phyloP scores from a whole-genome alignment of 1,140 invertebrate species.

The Ridgeia piscesae region DNA sequence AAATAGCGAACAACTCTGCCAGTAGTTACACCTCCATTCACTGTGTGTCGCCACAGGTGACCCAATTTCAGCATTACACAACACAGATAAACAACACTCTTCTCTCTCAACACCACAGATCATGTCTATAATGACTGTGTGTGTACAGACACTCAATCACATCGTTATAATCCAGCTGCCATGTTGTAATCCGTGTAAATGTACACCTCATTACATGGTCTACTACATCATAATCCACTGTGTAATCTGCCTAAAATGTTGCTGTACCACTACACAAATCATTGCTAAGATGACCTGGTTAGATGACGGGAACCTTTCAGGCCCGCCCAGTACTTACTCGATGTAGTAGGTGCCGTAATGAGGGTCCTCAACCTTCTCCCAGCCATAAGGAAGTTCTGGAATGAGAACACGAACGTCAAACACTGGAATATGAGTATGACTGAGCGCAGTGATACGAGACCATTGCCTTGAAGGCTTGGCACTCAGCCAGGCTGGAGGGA shows the following conservation, averaged over 20 bases:
- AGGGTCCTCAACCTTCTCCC: conserved; percentile 97
- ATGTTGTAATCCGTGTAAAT: neutral
- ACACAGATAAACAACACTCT: neutral
- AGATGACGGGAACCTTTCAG: neutral
- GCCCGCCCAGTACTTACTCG: conserved; percentile 75
- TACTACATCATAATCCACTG: neutral
- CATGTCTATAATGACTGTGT: neutral
- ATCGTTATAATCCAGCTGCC: neutral
- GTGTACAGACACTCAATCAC: neutral
- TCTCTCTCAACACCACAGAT: too few relatives aligned
- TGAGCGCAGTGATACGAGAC: neutral
- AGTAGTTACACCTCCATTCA: neutral
- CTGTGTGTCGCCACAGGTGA: neutral
- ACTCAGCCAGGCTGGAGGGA: neutral
- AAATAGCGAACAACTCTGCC: neutral
- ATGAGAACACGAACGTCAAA: conserved; percentile 22
- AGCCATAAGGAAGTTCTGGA: conserved; percentile 90
- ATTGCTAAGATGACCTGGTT: neutral
- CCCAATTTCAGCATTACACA: neutral
- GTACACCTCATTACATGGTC: neutral
- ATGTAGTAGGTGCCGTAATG: conserved; percentile 98
- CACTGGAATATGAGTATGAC: neutral
- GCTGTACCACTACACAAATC: neutral
- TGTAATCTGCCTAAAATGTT: neutral
- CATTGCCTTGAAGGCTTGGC: neutral